Percentiles rank a stretch among this genome's conserved stretches.
These are phyloP conservation scores for Sterna hirundo DNA, from an alignment of 2,113 vertebrate genomes.

Conservation along the genomic window DNA sequence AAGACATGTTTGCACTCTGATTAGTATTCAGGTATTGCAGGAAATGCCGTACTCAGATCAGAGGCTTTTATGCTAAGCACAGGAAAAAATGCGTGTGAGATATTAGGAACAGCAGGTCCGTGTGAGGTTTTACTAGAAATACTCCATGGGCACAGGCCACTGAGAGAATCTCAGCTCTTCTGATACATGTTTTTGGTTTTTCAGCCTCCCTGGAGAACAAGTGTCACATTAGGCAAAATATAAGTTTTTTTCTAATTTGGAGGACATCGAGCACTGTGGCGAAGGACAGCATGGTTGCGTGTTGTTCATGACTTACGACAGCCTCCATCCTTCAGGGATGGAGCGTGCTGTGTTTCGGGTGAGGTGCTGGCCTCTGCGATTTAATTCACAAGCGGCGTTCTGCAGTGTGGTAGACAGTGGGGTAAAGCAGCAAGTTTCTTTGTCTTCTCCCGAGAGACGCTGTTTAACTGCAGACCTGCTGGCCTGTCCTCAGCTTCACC, in stretches of 20 bases:
- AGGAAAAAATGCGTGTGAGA: not conserved
- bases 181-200: not conserved
- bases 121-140: not conserved
- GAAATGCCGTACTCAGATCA: not conserved
- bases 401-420: not conserved
- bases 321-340: not conserved
- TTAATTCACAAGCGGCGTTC: not conserved
- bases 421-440: not conserved
- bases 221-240: fast-evolving
- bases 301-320: not conserved
- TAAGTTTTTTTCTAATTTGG: not conserved
- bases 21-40: not conserved
- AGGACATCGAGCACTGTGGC: fast-evolving
- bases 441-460: not conserved
- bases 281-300: fast-evolving
- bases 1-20: not conserved
- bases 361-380: not conserved
- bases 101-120: not conserved
- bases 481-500: not conserved
- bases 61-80: not conserved
- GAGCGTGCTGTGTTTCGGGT: fast-evolving
- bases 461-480: not conserved
- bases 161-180: not conserved
- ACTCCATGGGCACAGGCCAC: fast-evolving
- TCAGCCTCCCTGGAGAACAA: not conserved